A percentile compares a stretch with the other conserved stretches of the same genome.
These are phyloP conservation scores for Dendropsophus ebraccatus DNA, from an alignment of 2,113 vertebrate species.

Conservation along the genomic window DNA sequence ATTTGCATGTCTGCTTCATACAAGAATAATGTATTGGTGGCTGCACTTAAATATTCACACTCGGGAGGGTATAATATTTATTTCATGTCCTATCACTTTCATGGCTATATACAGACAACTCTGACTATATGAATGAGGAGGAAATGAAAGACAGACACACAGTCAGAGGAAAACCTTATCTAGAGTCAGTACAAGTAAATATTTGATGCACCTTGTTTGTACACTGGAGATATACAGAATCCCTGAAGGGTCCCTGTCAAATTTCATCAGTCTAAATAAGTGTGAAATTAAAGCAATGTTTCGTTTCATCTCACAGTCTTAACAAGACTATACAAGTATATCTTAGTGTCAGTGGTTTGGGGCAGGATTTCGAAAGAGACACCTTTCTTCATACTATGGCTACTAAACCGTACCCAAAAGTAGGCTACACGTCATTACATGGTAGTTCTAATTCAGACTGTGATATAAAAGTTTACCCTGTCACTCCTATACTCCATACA, in stretches of 20 bases:
- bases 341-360: background rate
- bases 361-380: background rate
- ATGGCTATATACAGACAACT: slow-evolving; percentile 59
- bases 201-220: slow-evolving; percentile 36
- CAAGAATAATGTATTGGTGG: slow-evolving; percentile 32
- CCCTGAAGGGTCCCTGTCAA: slow-evolving; percentile 37
- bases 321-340: background rate
- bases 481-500: too few relatives aligned
- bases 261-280: slow-evolving; percentile 51
- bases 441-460: too few relatives aligned
- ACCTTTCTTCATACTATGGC: background rate
- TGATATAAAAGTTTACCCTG: too few relatives aligned
- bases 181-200: slow-evolving; percentile 58
- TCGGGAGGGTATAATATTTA: slow-evolving; percentile 58
- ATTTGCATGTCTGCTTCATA: slow-evolving; percentile 52
- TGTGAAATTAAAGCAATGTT: slow-evolving; percentile 24
- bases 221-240: slow-evolving; percentile 47
- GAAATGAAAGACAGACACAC: slow-evolving; percentile 57
- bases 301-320: slow-evolving; percentile 2
- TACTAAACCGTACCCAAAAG: too few relatives aligned
- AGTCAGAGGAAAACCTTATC: slow-evolving; percentile 52
- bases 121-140: background rate
- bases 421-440: too few relatives aligned
- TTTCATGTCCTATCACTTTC: slow-evolving; percentile 57
- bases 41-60: slow-evolving; percentile 59